Base-by-base conservation (phyloP, 2,797 vertebrate species). In the Ambastaia sidthimunki region DNA sequence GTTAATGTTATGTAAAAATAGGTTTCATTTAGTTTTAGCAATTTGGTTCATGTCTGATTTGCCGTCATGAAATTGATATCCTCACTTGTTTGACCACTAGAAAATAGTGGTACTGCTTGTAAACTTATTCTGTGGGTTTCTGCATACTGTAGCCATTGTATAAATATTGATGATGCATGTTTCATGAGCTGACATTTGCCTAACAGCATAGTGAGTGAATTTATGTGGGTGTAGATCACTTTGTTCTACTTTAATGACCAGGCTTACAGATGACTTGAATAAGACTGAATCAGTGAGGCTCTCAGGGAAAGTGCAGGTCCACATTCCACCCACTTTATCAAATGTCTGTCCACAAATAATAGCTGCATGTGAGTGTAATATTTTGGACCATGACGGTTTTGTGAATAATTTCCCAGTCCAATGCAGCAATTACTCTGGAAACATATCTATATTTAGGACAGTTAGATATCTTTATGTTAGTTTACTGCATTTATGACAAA, bases 401-500 rank as follows among this genome's bases (percentile, higher is more conserved):
- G 74, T 77, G 77, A 77, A 77, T 82, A 82, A 69, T 76, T 63
- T 47, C 52, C 50, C 19, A 65, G 52, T 44, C 41, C 70, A 25
- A 73, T 50, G 41, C 55, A 37, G 52, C 55, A 68, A 76, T 76
- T 70, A 76, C 69, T 57, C 37, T 71, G 70, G 65, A 37, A 78
- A 78, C 72, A 41, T 41, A 59, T 63, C 70, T 83, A 81, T 79
- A 81, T 78, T 81, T 83, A 86, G 80, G 37, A 12, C 68, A 13
- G 48, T 54, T 72, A 62, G 48, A 71, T 70, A 63, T 57, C 70
- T 74, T 18, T 25, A 66, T 77, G 71, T 80, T 73, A 23, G 63
- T 82, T 74, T 66, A 55, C 55, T 70, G 48, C 37, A 31, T 34
- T 21, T 47, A 59, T 5, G 37, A 13, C 13, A 50, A 4, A 50